Conservation (phyloP, 2,888 invertebrate genomes). For the Dendrolimus houi region DNA sequence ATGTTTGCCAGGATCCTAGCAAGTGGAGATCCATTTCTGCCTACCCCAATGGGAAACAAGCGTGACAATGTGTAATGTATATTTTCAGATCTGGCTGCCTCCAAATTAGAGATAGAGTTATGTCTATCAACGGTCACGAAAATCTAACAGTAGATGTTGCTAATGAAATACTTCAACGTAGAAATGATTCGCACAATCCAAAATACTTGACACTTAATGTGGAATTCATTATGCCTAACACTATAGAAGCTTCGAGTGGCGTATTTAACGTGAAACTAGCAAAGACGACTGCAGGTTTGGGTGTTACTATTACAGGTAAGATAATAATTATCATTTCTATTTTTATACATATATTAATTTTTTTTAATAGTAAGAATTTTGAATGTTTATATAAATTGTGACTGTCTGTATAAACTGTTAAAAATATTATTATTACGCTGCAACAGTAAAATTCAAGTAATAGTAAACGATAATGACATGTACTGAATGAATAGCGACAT, state of each 20-base stretch:
- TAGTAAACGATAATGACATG: too few relatives aligned
- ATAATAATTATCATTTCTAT: neutral
- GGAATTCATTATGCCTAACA: conserved; percentile 94
- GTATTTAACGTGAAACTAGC: conserved; percentile 93
- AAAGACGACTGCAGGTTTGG: conserved; percentile 86
- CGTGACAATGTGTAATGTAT: too few relatives aligned
- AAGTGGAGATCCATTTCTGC: too few relatives aligned
- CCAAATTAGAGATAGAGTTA: conserved; percentile 87
- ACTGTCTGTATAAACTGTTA: too few relatives aligned
- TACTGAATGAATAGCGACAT: too few relatives aligned
- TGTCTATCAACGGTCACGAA: conserved; percentile 89
- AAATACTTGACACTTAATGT: conserved; percentile 86
- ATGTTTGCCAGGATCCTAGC: too few relatives aligned
- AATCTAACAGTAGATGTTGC: conserved; percentile 79
- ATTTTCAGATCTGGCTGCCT: conserved; percentile 84
- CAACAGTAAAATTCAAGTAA: too few relatives aligned
- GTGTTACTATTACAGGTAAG: conserved; percentile 90
- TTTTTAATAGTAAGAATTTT: too few relatives aligned
- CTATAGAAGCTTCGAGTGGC: conserved; percentile 93
- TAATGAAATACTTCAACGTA: conserved; percentile 75
- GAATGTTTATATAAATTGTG: too few relatives aligned
- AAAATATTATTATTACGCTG: too few relatives aligned
- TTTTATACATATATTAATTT: too few relatives aligned
- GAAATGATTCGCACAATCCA: conserved; percentile 73
- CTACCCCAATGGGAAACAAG: too few relatives aligned